Percentiles rank a stretch among this genome's conserved stretches.
Conservation (phyloP, 2,797 vertebrate species). For the Molossus alvarezi region DNA sequence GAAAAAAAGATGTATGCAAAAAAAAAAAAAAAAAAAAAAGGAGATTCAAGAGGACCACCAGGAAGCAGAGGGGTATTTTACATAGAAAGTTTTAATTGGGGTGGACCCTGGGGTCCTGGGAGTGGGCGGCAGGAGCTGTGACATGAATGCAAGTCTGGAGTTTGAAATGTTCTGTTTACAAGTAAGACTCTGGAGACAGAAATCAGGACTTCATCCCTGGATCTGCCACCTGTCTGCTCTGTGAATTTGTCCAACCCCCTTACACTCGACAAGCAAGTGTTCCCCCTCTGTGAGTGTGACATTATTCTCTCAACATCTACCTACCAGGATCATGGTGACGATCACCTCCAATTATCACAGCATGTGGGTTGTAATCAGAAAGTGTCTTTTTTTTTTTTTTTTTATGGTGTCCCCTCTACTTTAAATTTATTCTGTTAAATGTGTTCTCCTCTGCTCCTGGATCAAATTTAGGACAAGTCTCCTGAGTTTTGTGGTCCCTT, state of each 20-base stretch:
- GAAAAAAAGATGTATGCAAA: too few species aligned
- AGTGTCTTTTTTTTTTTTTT: not conserved
- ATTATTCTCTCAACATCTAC: conserved; percentile 10
- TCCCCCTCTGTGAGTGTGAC: not conserved
- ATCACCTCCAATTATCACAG: not conserved
- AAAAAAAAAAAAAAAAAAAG: too few species aligned
- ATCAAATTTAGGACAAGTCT: conserved; percentile 11
- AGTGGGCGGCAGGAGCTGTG: not conserved
- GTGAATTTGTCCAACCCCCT: not conserved
- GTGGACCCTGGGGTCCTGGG: not conserved
- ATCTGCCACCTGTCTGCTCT: not conserved
- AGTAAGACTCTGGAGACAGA: not conserved
- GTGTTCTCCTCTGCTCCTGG: not conserved
- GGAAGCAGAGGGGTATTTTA: not conserved
- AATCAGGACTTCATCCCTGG: not conserved
- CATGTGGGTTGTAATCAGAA: not conserved
- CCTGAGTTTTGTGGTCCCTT: not conserved
- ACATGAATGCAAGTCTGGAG: not conserved
- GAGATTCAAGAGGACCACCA: not conserved
- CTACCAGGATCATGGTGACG: not conserved
- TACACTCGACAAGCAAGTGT: not conserved
- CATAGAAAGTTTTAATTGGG: not conserved
- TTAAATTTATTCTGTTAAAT: not conserved
- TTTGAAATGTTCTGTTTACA: conserved; percentile 40
- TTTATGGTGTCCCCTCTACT: not conserved